These are phyloP conservation scores for Cryptus viduatorius DNA, from an alignment of 2,888 invertebrate species.

Conservation along the genomic window DNA sequence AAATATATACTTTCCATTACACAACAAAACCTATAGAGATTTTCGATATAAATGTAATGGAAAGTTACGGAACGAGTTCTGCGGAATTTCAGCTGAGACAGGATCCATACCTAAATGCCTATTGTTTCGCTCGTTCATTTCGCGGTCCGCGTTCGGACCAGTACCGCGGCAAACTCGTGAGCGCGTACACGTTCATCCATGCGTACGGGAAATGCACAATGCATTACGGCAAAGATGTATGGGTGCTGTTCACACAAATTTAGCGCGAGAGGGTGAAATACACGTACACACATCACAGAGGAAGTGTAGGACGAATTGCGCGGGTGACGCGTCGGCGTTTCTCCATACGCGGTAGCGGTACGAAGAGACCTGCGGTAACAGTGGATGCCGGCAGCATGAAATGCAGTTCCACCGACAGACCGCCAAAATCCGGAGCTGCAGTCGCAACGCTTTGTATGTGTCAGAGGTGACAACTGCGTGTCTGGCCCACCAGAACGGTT, in stretches of 20 bases:
- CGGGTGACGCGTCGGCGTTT: conserved; percentile 5
- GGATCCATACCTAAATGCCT: conserved; percentile 25
- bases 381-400: background rate
- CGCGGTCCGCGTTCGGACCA: conserved; percentile 44
- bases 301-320: conserved; percentile 9
- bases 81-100: conserved; percentile 39
- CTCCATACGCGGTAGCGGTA: background rate
- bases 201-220: conserved; percentile 55
- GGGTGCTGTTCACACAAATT: conserved; percentile 43
- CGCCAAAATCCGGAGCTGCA: background rate
- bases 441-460: conserved; percentile 7
- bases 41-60: too few relatives aligned
- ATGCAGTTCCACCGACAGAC: background rate
- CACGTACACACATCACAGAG: too few relatives aligned
- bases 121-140: conserved; percentile 57
- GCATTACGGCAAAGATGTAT: conserved; percentile 56
- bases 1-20: too few relatives aligned
- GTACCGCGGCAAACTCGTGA: conserved; percentile 26
- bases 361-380: background rate
- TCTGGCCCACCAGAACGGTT: background rate
- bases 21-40: too few relatives aligned
- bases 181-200: conserved; percentile 44
- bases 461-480: conserved; percentile 23
- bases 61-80: background rate
- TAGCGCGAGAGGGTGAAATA: background rate